Percentiles rank a stretch among this genome's conserved stretches.
These are phyloP conservation scores for Lepilemur ruficaudatus DNA, from an alignment of 2,797 vertebrate genomes.

Conservation along the genomic window DNA sequence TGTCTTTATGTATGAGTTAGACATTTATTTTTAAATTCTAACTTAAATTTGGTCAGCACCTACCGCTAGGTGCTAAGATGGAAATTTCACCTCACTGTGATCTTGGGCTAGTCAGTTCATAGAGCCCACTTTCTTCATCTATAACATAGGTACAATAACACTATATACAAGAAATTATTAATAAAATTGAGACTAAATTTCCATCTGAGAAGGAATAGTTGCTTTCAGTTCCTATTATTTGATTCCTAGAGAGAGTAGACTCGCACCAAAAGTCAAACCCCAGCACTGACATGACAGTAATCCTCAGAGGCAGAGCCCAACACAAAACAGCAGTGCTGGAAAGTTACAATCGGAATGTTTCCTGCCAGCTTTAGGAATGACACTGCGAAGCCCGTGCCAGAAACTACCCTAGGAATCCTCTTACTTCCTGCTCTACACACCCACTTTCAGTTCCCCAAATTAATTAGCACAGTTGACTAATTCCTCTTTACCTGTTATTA, in stretches of 20 bases:
- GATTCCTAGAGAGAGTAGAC: conserved; percentile 26
- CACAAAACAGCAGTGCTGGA: neutral
- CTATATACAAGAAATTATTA: neutral
- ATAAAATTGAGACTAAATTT: conserved; percentile 17
- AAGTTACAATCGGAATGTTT: conserved; percentile 2
- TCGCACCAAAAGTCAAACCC: neutral
- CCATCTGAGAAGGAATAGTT: neutral
- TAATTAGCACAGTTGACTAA: neutral
- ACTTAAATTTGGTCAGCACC: neutral
- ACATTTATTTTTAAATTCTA: neutral
- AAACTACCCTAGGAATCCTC: neutral
- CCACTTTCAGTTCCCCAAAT: neutral
- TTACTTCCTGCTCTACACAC: neutral
- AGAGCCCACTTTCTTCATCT: neutral
- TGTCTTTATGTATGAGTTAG: neutral
- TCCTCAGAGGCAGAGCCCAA: conserved; percentile 58
- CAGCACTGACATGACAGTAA: conserved; percentile 24
- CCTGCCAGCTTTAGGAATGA: neutral
- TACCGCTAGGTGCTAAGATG: neutral
- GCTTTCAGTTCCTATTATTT: neutral
- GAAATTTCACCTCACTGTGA: neutral
- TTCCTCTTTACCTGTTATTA: neutral
- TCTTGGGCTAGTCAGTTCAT: neutral
- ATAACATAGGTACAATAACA: neutral
- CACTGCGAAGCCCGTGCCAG: neutral